Percentiles rank a stretch among this genome's conserved stretches.
These are phyloP conservation scores for Fissipunctia ypsillon DNA, from an alignment of 2,888 invertebrate genomes.

Conservation along the genomic window DNA sequence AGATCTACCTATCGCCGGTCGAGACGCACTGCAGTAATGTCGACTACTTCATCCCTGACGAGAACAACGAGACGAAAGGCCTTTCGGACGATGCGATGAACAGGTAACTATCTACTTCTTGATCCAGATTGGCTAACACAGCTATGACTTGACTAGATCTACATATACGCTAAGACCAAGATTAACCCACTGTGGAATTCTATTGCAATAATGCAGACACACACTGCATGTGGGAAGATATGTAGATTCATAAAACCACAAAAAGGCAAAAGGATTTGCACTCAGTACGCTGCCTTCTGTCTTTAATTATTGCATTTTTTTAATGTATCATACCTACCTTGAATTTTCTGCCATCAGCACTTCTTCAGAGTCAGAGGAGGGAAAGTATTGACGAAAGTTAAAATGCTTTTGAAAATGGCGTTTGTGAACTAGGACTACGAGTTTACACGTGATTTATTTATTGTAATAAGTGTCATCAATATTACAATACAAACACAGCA, in stretches of 20 bases:
- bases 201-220: not conserved
- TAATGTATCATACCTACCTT: not conserved
- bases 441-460: not conserved
- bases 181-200: not conserved
- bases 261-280: not conserved
- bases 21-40: conserved; percentile 98
- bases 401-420: not conserved
- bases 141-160: not conserved
- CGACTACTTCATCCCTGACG: conserved; percentile 97
- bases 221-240: not conserved
- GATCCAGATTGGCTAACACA: not conserved
- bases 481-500: not conserved
- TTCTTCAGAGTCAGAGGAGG: not conserved
- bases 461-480: not conserved
- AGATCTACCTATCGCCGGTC: conserved; percentile 97
- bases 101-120: conserved; percentile 89
- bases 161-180: not conserved
- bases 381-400: no score
- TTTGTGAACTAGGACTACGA: not conserved
- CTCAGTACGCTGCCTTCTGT: not conserved
- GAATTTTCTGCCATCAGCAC: not conserved
- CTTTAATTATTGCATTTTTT: not conserved
- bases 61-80: conserved; percentile 95
- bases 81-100: conserved; percentile 96
- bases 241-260: no score